Base-by-base conservation (phyloP, 2,797 vertebrate species). In the Alauda arvensis region DNA sequence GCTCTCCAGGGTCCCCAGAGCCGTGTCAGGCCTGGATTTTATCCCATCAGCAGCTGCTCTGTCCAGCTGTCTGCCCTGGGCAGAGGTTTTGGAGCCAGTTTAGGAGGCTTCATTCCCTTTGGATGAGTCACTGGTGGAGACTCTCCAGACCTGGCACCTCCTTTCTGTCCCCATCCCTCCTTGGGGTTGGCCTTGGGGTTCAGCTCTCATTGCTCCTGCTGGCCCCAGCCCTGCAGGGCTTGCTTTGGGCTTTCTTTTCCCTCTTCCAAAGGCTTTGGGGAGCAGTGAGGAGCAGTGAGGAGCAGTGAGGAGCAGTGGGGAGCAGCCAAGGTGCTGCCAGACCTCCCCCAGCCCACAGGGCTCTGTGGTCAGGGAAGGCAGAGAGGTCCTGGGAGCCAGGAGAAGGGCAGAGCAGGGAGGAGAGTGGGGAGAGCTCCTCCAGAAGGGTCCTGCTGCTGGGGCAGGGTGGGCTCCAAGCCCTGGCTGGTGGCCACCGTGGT, bases 151-250 rank as follows among this genome's bases (percentile, higher is more conserved):
- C 42, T 65, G 82, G 28, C 34, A 57, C 19, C 31, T 57, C 37
- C 40, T 51, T 39, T n/a, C 24, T 78, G 63, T 61, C 46, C 51
- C 83, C 63, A 33, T 40, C 77, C 16, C 42, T 12, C 13, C 43
- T 29, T 42, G 10, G n/a, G n/a, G n/a, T n/a, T 63, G 70, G 61
- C 66, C 43, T 43, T 18, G 10, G 28, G 57, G 6, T 28, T 63
- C 0, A 0, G 61, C 26, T 6, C 14, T 61, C 65, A 3, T 34
- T 18, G 4, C 12, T 66, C 49, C 26, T 2, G 1, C 57, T 53
- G 42, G 14, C 39, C 34, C 31, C 60, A 67, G 31, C 46, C 48
- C 60, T 14, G 7, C 52, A 52, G 39, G 37, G 3, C 21, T 74
- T 13, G 7, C 34, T 59, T 48, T 7, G 8, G 26, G 19, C 29